These are phyloP conservation scores for Idris sp. DNA, from an alignment of 1,140 invertebrate species.

Conservation along the genomic window DNA sequence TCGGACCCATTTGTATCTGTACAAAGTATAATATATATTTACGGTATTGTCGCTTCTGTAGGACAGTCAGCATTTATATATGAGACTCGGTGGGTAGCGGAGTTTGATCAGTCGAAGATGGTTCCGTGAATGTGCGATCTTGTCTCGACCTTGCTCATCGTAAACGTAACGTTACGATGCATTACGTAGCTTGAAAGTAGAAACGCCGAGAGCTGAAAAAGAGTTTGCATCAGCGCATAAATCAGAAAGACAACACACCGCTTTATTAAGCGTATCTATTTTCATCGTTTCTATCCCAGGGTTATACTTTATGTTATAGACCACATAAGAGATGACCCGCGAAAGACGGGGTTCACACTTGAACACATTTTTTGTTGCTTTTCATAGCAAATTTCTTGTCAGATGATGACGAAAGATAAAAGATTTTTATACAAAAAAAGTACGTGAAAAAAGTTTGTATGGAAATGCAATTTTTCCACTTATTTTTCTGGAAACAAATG, in stretches of 20 bases:
- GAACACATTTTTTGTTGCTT: conserved; percentile 19
- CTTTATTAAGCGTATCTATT: conserved; percentile 66
- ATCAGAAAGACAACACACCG: conserved; percentile 67
- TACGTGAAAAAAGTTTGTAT: too few species aligned
- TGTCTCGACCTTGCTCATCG: conserved; percentile 50
- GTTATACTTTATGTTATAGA: conserved; percentile 63
- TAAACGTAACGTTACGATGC: conserved; percentile 42
- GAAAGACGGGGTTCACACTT: conserved; percentile 10
- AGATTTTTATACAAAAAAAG: too few species aligned
- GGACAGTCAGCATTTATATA: conserved; percentile 43
- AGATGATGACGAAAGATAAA: too few species aligned
- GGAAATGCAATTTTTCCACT: too few species aligned
- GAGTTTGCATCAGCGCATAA: conserved; percentile 63
- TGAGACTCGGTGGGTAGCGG: conserved; percentile 42
- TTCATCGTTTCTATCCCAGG: conserved; percentile 55
- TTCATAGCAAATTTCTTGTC: too few species aligned
- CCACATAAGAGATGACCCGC: conserved; percentile 31
- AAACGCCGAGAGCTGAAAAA: conserved; percentile 64
- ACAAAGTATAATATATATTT: conserved; percentile 35
- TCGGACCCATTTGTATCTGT: conserved; percentile 34
- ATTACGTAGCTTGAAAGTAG: conserved; percentile 59
- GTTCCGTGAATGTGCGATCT: conserved; percentile 60
- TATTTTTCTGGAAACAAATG: too few species aligned
- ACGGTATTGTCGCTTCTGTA: conserved; percentile 36
- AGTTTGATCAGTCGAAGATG: conserved; percentile 46